Evolutionary conservation across 1,140 invertebrate genomes (phyloP).

Genomic region (Leptinotarsa undecemlineata): DNA sequence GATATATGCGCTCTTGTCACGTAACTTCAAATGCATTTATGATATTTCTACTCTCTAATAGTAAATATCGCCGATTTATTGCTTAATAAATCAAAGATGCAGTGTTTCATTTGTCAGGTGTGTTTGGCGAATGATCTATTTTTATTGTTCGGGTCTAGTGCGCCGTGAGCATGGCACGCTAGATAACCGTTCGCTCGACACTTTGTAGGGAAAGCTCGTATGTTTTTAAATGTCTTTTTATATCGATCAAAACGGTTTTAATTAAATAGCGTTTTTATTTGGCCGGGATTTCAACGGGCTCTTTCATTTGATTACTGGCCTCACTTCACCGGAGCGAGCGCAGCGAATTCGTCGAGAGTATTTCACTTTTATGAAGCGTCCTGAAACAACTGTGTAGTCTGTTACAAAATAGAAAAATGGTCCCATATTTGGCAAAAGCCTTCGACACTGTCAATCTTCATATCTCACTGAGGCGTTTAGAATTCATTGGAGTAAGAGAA

Average conservation of each 20-base stretch:
- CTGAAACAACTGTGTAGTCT: too few species aligned
- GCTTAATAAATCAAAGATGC: constrained; percentile 51
- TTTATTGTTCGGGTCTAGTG: constrained; percentile 50
- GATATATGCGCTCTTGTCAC: constrained; percentile 32
- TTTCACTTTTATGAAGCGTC: too few species aligned
- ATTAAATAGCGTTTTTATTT: constrained; percentile 43
- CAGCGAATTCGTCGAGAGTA: too few species aligned
- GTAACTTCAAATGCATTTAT: constrained; percentile 42
- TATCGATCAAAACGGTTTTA: constrained; percentile 46
- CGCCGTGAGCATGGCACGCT: constrained; percentile 43
- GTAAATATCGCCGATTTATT: constrained; percentile 50
- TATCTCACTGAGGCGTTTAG: too few species aligned
- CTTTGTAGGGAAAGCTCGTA: constrained; percentile 31
- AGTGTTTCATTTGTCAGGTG: constrained; percentile 55
- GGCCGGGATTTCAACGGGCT: constrained; percentile 14
- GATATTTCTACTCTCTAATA: constrained; percentile 48
- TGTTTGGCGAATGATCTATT: constrained; percentile 53
- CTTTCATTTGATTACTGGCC: too few species aligned
- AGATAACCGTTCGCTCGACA: constrained; percentile 46
- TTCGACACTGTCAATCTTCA: too few species aligned
- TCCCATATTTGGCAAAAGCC: too few species aligned
- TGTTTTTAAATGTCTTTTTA: constrained; percentile 37
- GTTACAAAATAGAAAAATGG: too few species aligned
- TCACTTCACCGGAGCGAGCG: too few species aligned
- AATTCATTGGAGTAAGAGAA: too few species aligned